Evolutionary conservation across 35 echinoderm and acorn worm species (phyloP).

Genomic region (Apostichopus japonicus): DNA sequence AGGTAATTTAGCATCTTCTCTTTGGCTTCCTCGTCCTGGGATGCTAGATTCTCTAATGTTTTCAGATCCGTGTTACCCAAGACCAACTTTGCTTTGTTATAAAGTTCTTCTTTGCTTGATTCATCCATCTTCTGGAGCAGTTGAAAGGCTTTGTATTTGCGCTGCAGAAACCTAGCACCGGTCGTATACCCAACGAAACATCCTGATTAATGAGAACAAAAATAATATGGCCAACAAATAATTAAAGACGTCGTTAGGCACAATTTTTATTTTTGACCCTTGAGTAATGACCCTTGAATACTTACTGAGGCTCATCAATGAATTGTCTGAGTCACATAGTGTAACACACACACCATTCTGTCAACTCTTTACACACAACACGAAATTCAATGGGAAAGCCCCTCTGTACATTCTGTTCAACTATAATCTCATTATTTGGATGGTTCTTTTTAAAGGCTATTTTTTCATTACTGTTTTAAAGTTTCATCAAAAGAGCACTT

Average conservation of each 20-base stretch:
- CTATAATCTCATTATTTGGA: too few species aligned
- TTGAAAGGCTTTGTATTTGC: slow-evolving; percentile 20
- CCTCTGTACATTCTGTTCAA: too few species aligned
- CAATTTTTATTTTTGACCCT: not conserved
- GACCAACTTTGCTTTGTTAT: not conserved
- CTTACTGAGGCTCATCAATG: too few species aligned
- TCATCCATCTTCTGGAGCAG: slow-evolving; percentile 22
- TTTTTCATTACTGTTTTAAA: too few species aligned
- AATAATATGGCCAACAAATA: not conserved
- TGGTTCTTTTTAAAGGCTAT: too few species aligned
- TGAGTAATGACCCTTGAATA: not conserved
- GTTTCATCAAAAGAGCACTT: too few species aligned
- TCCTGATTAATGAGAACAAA: not conserved
- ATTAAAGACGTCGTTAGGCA: too few species aligned
- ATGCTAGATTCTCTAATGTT: not conserved
- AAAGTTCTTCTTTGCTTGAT: not conserved
- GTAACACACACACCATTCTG: too few species aligned
- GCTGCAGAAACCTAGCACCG: not conserved
- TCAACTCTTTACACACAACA: too few species aligned
- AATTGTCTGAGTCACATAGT: too few species aligned
- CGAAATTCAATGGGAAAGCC: too few species aligned
- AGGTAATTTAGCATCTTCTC: not conserved
- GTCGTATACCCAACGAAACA: not conserved
- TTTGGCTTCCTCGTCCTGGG: not conserved
- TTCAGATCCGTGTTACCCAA: slow-evolving; percentile 15